These are phyloP conservation scores for Dallia pectoralis DNA, from an alignment of 2,797 vertebrate genomes.

Conservation along the genomic window DNA sequence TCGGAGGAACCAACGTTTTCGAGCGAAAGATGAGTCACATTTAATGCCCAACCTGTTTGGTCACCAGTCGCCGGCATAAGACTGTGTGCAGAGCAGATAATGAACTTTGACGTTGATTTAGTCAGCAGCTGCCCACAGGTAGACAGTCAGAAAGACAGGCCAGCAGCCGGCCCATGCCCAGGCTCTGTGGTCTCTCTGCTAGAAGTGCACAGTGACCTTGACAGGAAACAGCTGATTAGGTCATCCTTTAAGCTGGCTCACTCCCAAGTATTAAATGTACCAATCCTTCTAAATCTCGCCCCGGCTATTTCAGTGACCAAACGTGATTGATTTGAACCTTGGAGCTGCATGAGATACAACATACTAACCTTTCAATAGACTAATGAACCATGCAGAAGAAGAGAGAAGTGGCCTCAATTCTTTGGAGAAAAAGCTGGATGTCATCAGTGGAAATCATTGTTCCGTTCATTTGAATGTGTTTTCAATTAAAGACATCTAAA, in stretches of 20 bases:
- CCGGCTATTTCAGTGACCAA: slow-evolving; percentile 59
- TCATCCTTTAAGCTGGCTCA: slow-evolving; percentile 66
- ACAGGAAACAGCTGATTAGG: slow-evolving; percentile 70
- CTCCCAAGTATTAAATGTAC: slow-evolving; percentile 60
- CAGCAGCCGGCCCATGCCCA: background rate
- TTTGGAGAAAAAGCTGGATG: too few species aligned
- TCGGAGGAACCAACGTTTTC: background rate
- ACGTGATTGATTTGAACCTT: slow-evolving; percentile 62
- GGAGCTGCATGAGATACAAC: slow-evolving; percentile 41
- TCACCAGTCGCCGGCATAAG: slow-evolving; percentile 29
- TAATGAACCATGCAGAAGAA: slow-evolving; percentile 42
- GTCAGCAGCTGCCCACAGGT: slow-evolving; percentile 33
- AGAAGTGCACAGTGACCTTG: slow-evolving; percentile 51
- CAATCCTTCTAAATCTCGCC: slow-evolving; percentile 59
- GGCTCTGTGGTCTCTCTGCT: slow-evolving; percentile 34
- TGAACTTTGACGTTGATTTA: slow-evolving; percentile 61
- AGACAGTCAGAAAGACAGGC: slow-evolving; percentile 38
- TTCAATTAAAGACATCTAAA: background rate
- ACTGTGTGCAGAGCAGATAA: slow-evolving; percentile 41
- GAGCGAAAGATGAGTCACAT: slow-evolving; percentile 14
- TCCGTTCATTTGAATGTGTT: background rate
- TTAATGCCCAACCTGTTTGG: slow-evolving; percentile 29
- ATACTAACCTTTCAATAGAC: slow-evolving; percentile 50
- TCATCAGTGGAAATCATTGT: too few species aligned
- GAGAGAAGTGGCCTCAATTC: background rate